These are phyloP conservation scores for Parnassius glacialis DNA, from an alignment of 2,888 invertebrate genomes.

Conservation along the genomic window DNA sequence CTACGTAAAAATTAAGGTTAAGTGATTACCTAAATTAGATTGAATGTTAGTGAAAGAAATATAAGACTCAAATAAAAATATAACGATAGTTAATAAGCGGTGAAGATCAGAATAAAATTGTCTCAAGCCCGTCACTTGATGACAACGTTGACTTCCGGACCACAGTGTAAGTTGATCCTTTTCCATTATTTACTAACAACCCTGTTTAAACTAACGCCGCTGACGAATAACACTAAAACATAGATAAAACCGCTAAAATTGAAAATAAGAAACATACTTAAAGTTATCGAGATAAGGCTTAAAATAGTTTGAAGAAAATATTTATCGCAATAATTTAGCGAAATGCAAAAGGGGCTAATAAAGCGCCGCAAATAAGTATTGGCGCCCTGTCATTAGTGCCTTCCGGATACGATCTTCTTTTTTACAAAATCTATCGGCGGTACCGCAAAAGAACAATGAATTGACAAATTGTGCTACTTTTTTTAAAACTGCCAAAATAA, in stretches of 20 bases:
- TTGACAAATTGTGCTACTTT: constrained; percentile 73
- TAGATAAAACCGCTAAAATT: neutral
- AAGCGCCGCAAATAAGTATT: constrained; percentile 48
- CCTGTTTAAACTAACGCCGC: constrained; percentile 46
- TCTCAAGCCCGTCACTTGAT: constrained; percentile 54
- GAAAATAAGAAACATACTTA: neutral
- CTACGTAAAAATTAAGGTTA: neutral
- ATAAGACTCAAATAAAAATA: neutral
- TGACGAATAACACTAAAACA: constrained; percentile 39
- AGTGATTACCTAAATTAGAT: constrained; percentile 37
- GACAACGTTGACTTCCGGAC: constrained; percentile 73
- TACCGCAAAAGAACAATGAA: constrained; percentile 68
- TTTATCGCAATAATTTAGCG: constrained; percentile 19
- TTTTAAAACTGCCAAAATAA: constrained; percentile 13
- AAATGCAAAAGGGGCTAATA: constrained; percentile 31
- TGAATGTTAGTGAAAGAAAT: constrained; percentile 16
- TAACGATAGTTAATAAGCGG: neutral
- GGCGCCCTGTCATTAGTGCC: constrained; percentile 78
- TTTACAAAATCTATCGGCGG: constrained; percentile 62
- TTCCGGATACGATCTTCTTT: constrained; percentile 70
- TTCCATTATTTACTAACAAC: constrained; percentile 18
- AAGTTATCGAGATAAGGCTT: constrained; percentile 32
- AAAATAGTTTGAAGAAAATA: constrained; percentile 27
- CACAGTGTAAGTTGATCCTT: constrained; percentile 47
- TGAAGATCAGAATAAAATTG: constrained; percentile 49